Conservation (phyloP, 2,113 vertebrate species). For the Oreochromis niloticus region DNA sequence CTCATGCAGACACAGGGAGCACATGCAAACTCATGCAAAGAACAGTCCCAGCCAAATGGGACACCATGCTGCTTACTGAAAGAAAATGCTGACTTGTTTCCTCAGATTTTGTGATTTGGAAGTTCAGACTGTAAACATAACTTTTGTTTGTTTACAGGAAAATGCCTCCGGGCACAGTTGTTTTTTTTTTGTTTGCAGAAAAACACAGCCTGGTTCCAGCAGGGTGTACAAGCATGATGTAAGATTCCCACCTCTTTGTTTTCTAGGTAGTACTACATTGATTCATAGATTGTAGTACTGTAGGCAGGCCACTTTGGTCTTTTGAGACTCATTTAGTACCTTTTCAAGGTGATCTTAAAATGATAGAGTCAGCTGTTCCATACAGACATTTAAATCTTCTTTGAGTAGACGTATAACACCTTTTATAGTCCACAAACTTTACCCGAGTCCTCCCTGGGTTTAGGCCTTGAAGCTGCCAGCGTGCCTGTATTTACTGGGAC, state of each 20-base stretch:
- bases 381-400: not conserved
- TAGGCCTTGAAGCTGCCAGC: not conserved
- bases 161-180: not conserved
- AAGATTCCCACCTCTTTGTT: not conserved
- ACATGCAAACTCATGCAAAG: not conserved
- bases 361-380: constrained; percentile 2
- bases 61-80: not conserved
- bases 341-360: not conserved
- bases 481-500: not conserved
- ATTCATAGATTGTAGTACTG: not conserved
- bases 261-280: not conserved
- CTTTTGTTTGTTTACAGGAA: not conserved
- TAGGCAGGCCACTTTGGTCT: not conserved
- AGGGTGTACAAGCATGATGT: not conserved
- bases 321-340: not conserved
- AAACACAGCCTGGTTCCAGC: not conserved
- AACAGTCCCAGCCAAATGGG: not conserved
- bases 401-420: not conserved
- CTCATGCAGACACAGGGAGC: not conserved
- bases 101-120: not conserved
- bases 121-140: not conserved
- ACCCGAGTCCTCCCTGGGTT: not conserved
- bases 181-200: not conserved
- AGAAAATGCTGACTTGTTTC: not conserved
- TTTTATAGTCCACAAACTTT: not conserved